Conservation (phyloP, 1,140 invertebrate genomes). For the Solenopsis fugax region DNA sequence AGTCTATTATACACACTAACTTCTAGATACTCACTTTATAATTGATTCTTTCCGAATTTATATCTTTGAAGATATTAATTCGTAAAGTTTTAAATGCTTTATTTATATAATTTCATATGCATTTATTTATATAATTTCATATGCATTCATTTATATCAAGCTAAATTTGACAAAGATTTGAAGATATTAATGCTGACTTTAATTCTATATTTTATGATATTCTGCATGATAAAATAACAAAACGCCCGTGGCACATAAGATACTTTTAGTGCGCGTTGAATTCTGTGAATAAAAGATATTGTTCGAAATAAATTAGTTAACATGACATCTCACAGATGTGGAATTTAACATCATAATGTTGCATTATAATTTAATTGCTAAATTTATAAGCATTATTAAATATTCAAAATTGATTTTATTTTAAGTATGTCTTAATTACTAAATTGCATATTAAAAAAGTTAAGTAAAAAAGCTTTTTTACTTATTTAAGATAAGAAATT, state of each 20-base stretch:
- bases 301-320: slow-evolving; percentile 12
- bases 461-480: neutral
- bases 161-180: neutral
- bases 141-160: neutral
- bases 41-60: neutral
- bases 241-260: neutral
- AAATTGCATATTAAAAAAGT: neutral
- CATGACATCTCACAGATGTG: neutral
- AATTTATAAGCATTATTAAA: slow-evolving; percentile 1
- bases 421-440: neutral
- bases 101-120: neutral
- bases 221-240: neutral
- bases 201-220: neutral
- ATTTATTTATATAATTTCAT: neutral
- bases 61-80: slow-evolving; percentile 10
- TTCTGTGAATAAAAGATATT: neutral
- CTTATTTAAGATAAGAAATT: neutral
- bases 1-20: neutral
- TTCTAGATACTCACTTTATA: neutral
- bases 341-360: neutral
- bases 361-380: neutral
- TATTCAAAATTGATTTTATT: neutral
- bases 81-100: neutral
- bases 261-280: neutral
- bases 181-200: neutral